Base-by-base conservation (phyloP, 1,140 invertebrate species). In the Anagrus nilaparvatae region DNA sequence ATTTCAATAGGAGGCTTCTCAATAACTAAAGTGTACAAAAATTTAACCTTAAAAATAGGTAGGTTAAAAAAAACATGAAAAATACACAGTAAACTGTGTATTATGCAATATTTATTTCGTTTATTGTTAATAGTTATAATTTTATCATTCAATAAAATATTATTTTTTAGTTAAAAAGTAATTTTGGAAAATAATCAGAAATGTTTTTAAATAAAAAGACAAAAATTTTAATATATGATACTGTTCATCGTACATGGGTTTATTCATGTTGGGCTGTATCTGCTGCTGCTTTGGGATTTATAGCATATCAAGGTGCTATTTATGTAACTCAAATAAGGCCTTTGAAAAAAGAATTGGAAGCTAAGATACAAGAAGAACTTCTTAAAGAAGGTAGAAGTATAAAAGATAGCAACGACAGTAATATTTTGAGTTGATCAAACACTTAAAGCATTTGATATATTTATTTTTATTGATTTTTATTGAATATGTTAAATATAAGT, bases 301-400 rank as follows among this genome's bases (percentile, higher is more conserved):
- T 60, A 4, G 19, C 0, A 9, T 48, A 46, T n/a, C 18, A 41
- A n/a, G n/a, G 34, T 2, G 54, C 37, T 3, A 4, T 54, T 25
- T 64, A 58, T 40, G 27, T 49, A 16, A 20, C 39, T 4, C 36
- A 58, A 18, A 5, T 61, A n/a, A 51, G 47, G 36, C 64, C 64
- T 1, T 1, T 30, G 2, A 18, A 32, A 2, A 41, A 27, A 31
- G 40, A 32, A 14, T 8, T 46, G 2, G 14, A 44, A 20, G 4
- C 49, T 28, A 21, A 48, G 29, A 5, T 19, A 1, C 9, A 56
- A 19, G 33, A 53, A 34, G 52, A 58, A 28, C 38, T 65, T 2
- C 32, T 66, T 17, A 20, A 32, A 16, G 62, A 63, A 52, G 63
- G 61, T 23, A 48, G 17, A 37, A 47, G 31, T 21, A n/a, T 42